Evolutionary conservation across 2,113 vertebrate genomes (phyloP), one percentile per base, ranked within the genome.

Genomic region (Pseudonaja textilis): DNA sequence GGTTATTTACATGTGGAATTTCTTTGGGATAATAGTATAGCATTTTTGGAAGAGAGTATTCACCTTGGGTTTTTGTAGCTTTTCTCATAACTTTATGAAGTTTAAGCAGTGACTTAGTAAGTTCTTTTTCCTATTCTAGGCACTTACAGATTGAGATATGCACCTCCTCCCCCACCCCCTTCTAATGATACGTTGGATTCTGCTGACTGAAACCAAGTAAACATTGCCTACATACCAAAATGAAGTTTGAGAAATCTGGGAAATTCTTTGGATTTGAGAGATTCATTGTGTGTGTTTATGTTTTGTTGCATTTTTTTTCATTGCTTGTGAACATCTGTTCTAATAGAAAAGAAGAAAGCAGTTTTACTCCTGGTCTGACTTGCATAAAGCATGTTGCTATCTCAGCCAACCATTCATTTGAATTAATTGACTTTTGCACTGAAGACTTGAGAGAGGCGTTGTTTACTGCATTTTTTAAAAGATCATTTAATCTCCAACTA

Each of bases 71-170:
- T 92, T 96, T 95, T 97, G 93, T 97, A 91, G 96, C 96, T 97
- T 96, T 96, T 97, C 91, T 92, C 97, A 97, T 96, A 97, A 96
- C 95, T 95, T 95, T 92, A n/a, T 96, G 93, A 89, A 12, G 97
- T 97, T 94, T 94, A 90, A 97, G 93, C 97, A 91, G 97, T 98
- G 97, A 98, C 98, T 98, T 97, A 98, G 98, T 97, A 96, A 93
- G 97, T 98, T 98, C 97, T 98, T 96, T 98, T 97, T 98, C 98
- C 98, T 95, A 91, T 98, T 98, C 97, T 98, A 98, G 99, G 98
- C 98, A 98, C 98, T 97, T 99, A 99, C 98, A 98, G 98, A 97
- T 97, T 99, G 96, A 99, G 98, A 97, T 99, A 98, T 96, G 97
- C 98, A 95, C 98, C 98, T 97, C 97, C 98, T 97, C 97, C 98